phyloP scores from a whole-genome alignment of 2,797 vertebrate species.

The Anniella stebbinsi region DNA sequence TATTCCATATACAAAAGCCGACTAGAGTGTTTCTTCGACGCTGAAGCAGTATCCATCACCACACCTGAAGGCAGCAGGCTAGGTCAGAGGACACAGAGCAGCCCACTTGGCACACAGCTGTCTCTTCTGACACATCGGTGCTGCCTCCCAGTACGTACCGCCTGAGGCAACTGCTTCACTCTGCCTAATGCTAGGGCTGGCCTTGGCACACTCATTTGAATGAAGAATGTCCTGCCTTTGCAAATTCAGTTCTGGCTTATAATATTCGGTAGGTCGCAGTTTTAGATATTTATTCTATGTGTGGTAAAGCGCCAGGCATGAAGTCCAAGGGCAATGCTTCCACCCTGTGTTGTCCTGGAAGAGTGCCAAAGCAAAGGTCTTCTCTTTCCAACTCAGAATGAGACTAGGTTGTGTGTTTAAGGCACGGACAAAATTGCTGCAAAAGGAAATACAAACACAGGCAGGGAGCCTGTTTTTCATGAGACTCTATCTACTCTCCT shows the following conservation, averaged over 20 bases:
- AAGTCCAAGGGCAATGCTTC: background rate
- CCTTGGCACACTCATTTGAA: background rate
- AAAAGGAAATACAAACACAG: constrained; percentile 7
- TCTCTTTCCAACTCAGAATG: background rate
- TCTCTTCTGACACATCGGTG: too few relatives aligned
- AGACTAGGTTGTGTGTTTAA: constrained; percentile 9
- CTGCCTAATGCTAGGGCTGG: too few relatives aligned
- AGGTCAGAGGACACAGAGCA: too few relatives aligned
- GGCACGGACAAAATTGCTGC: background rate
- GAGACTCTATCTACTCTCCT: background rate
- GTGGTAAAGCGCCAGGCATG: too few relatives aligned
- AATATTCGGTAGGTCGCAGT: background rate
- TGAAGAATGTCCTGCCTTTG: background rate
- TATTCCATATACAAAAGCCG: too few relatives aligned
- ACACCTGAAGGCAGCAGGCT: too few relatives aligned
- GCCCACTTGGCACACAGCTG: too few relatives aligned
- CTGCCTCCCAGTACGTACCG: too few relatives aligned
- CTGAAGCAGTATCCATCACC: too few relatives aligned
- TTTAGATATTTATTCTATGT: background rate
- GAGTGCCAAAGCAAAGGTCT: background rate
- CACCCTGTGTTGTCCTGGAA: background rate
- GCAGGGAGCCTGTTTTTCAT: background rate
- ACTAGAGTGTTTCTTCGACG: too few relatives aligned
- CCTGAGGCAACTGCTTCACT: too few relatives aligned
- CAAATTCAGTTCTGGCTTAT: background rate